Evolutionary conservation across 2,888 invertebrate species (phyloP).

Genomic region (Acheta domesticus): DNA sequence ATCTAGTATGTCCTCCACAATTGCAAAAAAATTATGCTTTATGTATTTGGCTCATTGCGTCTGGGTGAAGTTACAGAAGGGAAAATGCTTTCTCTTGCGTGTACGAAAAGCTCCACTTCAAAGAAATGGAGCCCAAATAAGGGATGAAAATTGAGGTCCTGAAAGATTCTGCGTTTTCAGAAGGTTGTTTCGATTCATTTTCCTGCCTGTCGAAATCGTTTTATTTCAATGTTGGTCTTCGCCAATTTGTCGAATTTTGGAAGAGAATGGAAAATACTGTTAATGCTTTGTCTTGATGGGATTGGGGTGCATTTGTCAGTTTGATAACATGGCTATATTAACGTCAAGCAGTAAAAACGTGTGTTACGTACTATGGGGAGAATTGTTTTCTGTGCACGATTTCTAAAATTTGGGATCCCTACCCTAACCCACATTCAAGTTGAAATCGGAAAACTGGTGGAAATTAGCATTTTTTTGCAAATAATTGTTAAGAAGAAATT

Average conservation of each 20-base stretch:
- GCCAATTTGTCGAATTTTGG: background rate
- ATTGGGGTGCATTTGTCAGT: conserved; percentile 22
- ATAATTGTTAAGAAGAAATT: too few species aligned
- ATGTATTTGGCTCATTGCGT: conserved; percentile 19
- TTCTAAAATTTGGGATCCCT: too few species aligned
- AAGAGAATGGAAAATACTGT: background rate
- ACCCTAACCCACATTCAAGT: too few species aligned
- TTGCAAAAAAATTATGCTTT: background rate
- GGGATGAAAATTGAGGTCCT: conserved; percentile 22
- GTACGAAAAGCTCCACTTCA: background rate
- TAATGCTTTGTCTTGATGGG: background rate
- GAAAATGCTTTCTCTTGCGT: background rate
- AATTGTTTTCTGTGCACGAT: too few species aligned
- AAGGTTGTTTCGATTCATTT: background rate
- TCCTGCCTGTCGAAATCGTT: background rate
- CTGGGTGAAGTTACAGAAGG: background rate
- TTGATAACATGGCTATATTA: background rate
- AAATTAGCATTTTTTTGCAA: too few species aligned
- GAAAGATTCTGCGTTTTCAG: background rate
- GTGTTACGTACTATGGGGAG: too few species aligned
- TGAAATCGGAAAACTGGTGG: too few species aligned
- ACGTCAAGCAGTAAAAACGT: too few species aligned
- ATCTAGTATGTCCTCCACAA: too few species aligned
- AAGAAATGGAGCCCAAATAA: conserved; percentile 21
- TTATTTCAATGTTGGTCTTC: background rate